phyloP scores from a whole-genome alignment of 2,113 vertebrate species.

The Atherinomorus stipes region DNA sequence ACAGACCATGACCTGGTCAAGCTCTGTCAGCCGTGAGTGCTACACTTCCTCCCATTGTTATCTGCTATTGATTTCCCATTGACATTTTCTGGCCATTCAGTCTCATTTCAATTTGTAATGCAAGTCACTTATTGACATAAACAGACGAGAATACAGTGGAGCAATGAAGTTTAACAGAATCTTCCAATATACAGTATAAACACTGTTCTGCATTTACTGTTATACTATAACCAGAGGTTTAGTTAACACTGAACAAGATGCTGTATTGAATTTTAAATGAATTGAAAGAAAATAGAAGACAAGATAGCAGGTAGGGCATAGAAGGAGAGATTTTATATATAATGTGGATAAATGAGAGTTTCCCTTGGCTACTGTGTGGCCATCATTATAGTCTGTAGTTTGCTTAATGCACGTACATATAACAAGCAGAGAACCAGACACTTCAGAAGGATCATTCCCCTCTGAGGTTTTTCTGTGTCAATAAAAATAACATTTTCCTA shows the following conservation, averaged over 20 bases:
- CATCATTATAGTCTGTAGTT: conserved; percentile 42
- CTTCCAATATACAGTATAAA: background rate
- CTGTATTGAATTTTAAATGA: background rate
- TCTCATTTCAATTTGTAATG: conserved; percentile 16
- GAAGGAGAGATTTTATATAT: conserved; percentile 26
- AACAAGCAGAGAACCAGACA: conserved; percentile 43
- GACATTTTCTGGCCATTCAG: conserved; percentile 29
- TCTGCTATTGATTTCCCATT: conserved; percentile 60
- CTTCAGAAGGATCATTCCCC: conserved; percentile 57
- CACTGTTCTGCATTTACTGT: background rate
- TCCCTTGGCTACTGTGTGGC: conserved; percentile 15
- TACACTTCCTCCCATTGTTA: conserved; percentile 54
- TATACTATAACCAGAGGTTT: background rate
- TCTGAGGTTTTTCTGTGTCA: too few species aligned
- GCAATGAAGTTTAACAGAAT: conserved; percentile 10
- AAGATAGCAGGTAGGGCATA: background rate
- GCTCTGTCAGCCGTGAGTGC: conserved; percentile 98
- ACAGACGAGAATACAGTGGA: conserved; percentile 2
- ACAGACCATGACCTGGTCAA: conserved; percentile 99
- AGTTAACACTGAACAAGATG: background rate
- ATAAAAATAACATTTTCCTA: too few species aligned
- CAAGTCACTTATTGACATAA: conserved; percentile 10
- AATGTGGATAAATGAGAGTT: conserved; percentile 13
- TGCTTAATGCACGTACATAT: conserved; percentile 18
- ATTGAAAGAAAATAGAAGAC: too few species aligned